Percentiles rank a stretch among this genome's conserved stretches.
Evolutionary conservation across 2,888 invertebrate genomes (phyloP).

Genomic region (Brenthis daphne): DNA sequence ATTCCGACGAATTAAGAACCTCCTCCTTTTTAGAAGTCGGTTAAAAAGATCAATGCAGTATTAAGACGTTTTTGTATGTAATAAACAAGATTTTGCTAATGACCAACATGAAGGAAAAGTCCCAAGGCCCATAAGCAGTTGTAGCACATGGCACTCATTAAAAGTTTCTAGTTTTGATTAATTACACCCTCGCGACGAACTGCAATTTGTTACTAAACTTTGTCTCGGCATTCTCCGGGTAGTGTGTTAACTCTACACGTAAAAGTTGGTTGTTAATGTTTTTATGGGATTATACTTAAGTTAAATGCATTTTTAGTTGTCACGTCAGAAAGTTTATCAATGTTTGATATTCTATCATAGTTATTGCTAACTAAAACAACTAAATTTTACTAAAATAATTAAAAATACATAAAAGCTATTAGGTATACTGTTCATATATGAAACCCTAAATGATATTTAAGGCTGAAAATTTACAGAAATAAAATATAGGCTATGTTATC

Average conservation of each 20-base stretch:
- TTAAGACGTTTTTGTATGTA: conserved; percentile 10
- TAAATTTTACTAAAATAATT: too few species aligned
- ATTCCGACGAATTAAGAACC: too few species aligned
- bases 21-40: too few species aligned
- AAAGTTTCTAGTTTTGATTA: conserved; percentile 47
- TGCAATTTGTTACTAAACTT: conserved; percentile 39
- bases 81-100: conserved; percentile 19
- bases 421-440: too few species aligned
- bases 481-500: too few species aligned
- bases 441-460: too few species aligned
- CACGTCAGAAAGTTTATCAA: not conserved
- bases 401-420: too few species aligned
- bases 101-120: conserved; percentile 17
- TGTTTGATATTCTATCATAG: too few species aligned
- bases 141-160: conserved; percentile 44
- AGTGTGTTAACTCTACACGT: conserved; percentile 26
- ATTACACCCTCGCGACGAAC: conserved; percentile 40
- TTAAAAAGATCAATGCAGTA: too few species aligned
- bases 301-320: not conserved
- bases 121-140: conserved; percentile 29
- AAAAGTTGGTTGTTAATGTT: conserved; percentile 20
- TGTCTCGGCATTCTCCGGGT: conserved; percentile 21
- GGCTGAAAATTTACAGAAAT: too few species aligned
- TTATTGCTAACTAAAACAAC: too few species aligned
- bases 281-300: conserved; percentile 12